Conservation (phyloP, 2,797 vertebrate genomes). For the Clarias platycephalus region DNA sequence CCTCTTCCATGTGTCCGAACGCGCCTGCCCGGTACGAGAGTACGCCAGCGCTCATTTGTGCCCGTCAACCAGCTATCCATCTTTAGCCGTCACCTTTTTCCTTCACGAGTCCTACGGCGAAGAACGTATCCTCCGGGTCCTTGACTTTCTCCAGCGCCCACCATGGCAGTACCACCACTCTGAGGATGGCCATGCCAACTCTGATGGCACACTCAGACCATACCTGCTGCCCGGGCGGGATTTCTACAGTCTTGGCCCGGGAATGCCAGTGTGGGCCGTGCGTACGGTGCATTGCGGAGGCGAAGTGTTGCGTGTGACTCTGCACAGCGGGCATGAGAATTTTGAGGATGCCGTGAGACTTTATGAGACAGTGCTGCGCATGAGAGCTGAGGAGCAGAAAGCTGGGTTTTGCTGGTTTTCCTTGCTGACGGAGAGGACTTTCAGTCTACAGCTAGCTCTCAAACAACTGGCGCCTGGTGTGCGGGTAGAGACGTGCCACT, state of each 20-base stretch:
- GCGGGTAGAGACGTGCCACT: slow-evolving; percentile 76
- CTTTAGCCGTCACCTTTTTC: slow-evolving; percentile 87
- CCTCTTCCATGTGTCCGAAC: slow-evolving; percentile 89
- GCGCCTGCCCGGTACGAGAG: slow-evolving; percentile 70
- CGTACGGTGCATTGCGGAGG: slow-evolving; percentile 79
- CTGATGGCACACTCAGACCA: slow-evolving; percentile 56
- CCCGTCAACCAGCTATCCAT: slow-evolving; percentile 76
- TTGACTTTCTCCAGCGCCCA: slow-evolving; percentile 82
- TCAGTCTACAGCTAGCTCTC: slow-evolving; percentile 85
- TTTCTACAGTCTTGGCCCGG: slow-evolving; percentile 85
- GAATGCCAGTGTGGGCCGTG: slow-evolving; percentile 92
- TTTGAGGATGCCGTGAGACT: slow-evolving; percentile 86
- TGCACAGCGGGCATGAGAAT: slow-evolving; percentile 87
- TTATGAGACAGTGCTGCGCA: slow-evolving; percentile 87
- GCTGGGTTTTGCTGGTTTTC: slow-evolving; percentile 80
- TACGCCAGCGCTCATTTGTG: slow-evolving; percentile 60
- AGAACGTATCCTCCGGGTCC: slow-evolving; percentile 81
- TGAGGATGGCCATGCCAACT: slow-evolving; percentile 56
- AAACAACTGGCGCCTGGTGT: slow-evolving; percentile 84
- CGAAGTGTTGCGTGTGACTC: slow-evolving; percentile 84
- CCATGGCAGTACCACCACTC: slow-evolving; percentile 85
- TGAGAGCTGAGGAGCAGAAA: slow-evolving; percentile 79
- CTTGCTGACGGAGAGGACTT: slow-evolving; percentile 65
- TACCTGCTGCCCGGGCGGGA: slow-evolving; percentile 76
- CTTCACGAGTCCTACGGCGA: slow-evolving; percentile 83